phyloP scores from a whole-genome alignment of 2,888 invertebrate species.

The Omphaloscelis lunosa region DNA sequence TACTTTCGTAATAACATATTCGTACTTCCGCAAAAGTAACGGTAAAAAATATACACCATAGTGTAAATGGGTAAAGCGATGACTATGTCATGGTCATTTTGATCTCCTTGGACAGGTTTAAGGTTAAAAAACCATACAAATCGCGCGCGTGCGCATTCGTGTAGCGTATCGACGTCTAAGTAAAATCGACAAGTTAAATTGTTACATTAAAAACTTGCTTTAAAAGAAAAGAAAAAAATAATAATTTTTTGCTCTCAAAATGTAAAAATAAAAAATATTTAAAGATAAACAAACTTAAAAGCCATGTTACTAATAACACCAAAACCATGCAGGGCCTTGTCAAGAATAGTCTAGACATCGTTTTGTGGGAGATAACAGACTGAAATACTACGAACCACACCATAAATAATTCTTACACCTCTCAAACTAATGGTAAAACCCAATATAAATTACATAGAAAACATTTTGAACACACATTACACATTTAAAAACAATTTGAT shows the following conservation, averaged over 20 bases:
- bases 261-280: too few species aligned
- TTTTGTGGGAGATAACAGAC: constrained; percentile 12
- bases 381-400: constrained; percentile 4
- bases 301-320: neutral
- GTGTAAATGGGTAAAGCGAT: constrained; percentile 28
- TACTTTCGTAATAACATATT: neutral
- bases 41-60: neutral
- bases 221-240: constrained; percentile 8
- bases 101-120: constrained; percentile 69
- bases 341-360: constrained; percentile 14
- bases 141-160: too few species aligned
- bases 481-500: constrained; percentile 34
- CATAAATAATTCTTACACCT: constrained; percentile 22
- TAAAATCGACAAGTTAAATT: constrained; percentile 55
- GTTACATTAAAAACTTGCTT: constrained; percentile 68
- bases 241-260: neutral
- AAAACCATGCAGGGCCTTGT: neutral
- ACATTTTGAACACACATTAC: constrained; percentile 40
- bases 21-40: constrained; percentile 24
- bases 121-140: constrained; percentile 69
- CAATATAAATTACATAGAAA: constrained; percentile 48
- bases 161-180: constrained; percentile 74
- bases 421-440: constrained; percentile 35
- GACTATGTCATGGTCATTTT: constrained; percentile 44
- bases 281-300: neutral